Evolutionary conservation across 1,140 invertebrate genomes (phyloP).

Genomic region (Tetragonula clypearis): DNA sequence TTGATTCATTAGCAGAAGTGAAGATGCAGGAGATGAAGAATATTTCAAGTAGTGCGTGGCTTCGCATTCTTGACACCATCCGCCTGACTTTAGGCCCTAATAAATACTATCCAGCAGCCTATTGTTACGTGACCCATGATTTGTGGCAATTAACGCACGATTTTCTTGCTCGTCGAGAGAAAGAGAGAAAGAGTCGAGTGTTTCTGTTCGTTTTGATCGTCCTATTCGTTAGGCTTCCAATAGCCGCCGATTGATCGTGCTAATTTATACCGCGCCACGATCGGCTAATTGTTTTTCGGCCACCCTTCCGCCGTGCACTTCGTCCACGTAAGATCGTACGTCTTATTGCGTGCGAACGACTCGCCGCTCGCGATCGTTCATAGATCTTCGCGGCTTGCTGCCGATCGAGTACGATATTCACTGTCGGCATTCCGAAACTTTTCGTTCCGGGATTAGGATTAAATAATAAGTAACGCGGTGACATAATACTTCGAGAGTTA

Average conservation of each 20-base stretch:
- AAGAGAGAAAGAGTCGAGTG: neutral
- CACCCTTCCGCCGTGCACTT: neutral
- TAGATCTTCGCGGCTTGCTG: slow-evolving; percentile 46
- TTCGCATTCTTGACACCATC: slow-evolving; percentile 61
- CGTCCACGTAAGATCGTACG: slow-evolving; percentile 34
- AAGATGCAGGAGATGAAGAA: neutral
- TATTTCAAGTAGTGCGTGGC: neutral
- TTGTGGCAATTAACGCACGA: slow-evolving; percentile 72
- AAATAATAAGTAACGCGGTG: too few relatives aligned
- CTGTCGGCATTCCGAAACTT: too few relatives aligned
- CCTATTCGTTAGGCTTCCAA: neutral
- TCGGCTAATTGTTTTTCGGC: slow-evolving; percentile 65
- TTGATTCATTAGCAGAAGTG: neutral
- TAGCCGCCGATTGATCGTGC: slow-evolving; percentile 29
- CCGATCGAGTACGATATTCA: slow-evolving; percentile 13
- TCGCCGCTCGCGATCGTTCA: slow-evolving; percentile 12
- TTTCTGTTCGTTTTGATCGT: neutral
- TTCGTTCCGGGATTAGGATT: too few relatives aligned
- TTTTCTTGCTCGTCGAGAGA: slow-evolving; percentile 56
- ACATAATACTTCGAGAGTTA: too few relatives aligned
- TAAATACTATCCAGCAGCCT: slow-evolving; percentile 62
- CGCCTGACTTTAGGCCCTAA: slow-evolving; percentile 49
- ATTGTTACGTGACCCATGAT: slow-evolving; percentile 70
- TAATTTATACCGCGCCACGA: slow-evolving; percentile 62
- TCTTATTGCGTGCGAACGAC: slow-evolving; percentile 57